Percentiles rank a stretch among this genome's conserved stretches.
These are phyloP conservation scores for Phymastichus coffea DNA, from an alignment of 1,140 invertebrate genomes.

Conservation along the genomic window DNA sequence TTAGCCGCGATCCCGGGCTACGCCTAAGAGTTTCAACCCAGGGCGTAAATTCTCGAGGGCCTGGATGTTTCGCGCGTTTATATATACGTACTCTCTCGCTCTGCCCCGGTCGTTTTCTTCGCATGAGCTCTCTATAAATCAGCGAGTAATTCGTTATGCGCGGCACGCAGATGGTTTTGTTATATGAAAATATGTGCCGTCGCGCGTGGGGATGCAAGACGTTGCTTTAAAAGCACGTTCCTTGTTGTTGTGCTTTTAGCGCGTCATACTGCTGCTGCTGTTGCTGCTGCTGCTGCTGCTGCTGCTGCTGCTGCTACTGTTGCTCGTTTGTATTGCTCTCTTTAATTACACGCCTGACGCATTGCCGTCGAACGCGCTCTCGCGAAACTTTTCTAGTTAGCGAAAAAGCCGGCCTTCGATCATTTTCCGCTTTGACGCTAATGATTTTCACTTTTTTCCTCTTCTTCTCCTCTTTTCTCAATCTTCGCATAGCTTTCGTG, in stretches of 20 bases:
- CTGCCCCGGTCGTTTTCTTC: conserved; percentile 17
- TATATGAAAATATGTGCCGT: conserved; percentile 61
- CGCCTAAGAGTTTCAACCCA: too few relatives aligned
- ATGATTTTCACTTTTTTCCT: too few relatives aligned
- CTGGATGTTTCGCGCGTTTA: conserved; percentile 3
- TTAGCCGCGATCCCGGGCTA: too few relatives aligned
- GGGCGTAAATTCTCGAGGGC: conserved; percentile 13
- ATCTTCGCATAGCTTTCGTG: too few relatives aligned
- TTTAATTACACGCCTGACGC: conserved; percentile 56
- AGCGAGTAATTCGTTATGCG: conserved; percentile 57
- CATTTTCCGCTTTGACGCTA: conserved; percentile 23
- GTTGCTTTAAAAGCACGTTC: too few relatives aligned
- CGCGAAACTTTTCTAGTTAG: conserved; percentile 25
- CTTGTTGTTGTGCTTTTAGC: too few relatives aligned
- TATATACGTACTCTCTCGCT: background rate
- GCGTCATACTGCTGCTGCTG: too few relatives aligned
- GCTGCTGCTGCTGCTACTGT: too few relatives aligned
- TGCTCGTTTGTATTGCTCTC: too few relatives aligned
- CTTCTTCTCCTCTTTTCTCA: too few relatives aligned
- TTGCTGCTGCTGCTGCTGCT: too few relatives aligned
- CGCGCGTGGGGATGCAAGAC: conserved; percentile 53
- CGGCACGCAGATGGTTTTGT: conserved; percentile 59
- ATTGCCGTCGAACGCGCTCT: conserved; percentile 34
- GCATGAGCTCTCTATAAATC: conserved; percentile 52
- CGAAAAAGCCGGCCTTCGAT: conserved; percentile 20